A percentile compares a stretch with the other conserved stretches of the same genome.
phyloP scores from a whole-genome alignment of 2,888 invertebrate genomes.

The Microctonus brassicae region DNA sequence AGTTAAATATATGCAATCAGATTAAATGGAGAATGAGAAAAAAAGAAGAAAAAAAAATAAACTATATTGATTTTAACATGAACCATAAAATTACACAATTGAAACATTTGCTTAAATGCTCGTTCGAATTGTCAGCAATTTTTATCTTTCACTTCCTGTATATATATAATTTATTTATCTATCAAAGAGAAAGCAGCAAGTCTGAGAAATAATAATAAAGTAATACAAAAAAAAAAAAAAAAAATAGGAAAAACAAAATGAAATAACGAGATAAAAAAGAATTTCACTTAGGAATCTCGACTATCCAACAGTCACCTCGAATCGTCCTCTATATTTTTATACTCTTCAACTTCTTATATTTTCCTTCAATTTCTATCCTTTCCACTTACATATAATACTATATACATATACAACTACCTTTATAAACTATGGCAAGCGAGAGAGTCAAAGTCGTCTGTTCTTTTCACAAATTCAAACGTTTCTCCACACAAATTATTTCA shows the following conservation, averaged over 20 bases:
- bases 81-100: neutral
- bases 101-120: neutral
- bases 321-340: neutral
- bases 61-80: neutral
- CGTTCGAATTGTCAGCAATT: neutral
- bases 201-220: neutral
- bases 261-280: neutral
- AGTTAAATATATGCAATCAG: neutral
- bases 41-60: too few relatives aligned
- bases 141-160: neutral
- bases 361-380: neutral
- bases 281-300: slow-evolving; percentile 4
- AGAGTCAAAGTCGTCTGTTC: slow-evolving; percentile 10
- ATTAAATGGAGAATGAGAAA: slow-evolving; percentile 13
- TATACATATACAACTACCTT: neutral
- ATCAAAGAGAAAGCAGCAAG: neutral
- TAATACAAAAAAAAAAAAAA: neutral
- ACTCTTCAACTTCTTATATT: neutral
- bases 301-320: slow-evolving; percentile 14
- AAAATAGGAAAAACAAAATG: neutral
- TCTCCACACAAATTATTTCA: slow-evolving; percentile 33
- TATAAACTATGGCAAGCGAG: neutral
- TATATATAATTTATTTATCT: neutral
- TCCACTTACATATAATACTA: neutral
- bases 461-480: slow-evolving; percentile 13